These are phyloP conservation scores for Mobula birostris DNA, from an alignment of 2,113 vertebrate genomes.

Conservation along the genomic window DNA sequence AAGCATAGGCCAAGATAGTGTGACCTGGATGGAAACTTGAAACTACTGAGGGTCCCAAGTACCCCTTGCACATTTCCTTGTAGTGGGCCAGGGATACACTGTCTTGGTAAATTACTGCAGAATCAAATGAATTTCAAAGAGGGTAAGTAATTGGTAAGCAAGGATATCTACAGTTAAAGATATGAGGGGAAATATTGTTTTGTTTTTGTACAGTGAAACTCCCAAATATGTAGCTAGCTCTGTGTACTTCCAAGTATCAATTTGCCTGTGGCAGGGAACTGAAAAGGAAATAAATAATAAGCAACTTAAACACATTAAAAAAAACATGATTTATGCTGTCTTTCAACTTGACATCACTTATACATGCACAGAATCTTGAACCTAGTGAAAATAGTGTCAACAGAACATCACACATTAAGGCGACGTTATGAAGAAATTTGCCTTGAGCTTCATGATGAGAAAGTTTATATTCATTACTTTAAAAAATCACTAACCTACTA, in stretches of 20 bases:
- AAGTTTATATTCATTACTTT: neutral
- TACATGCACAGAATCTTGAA: neutral
- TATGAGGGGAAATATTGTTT: neutral
- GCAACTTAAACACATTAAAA: neutral
- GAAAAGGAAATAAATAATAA: neutral
- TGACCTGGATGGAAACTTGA: neutral
- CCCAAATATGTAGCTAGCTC: neutral
- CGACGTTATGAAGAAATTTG: neutral
- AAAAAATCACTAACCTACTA: neutral
- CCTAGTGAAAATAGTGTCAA: neutral
- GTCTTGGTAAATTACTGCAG: neutral
- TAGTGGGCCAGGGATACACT: neutral
- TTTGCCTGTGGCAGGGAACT: too few species aligned
- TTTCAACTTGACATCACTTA: neutral
- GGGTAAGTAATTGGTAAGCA: too few species aligned
- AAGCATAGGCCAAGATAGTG: neutral
- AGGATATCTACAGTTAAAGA: neutral
- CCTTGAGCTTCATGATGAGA: neutral
- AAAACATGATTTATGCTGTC: neutral
- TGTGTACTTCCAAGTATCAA: too few species aligned
- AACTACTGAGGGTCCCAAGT: neutral
- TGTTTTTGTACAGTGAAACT: neutral
- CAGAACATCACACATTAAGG: neutral
- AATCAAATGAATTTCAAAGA: too few species aligned
- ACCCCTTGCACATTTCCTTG: neutral